phyloP scores from a whole-genome alignment of 2,797 vertebrate genomes.

The Macrochelys suwanniensis region DNA sequence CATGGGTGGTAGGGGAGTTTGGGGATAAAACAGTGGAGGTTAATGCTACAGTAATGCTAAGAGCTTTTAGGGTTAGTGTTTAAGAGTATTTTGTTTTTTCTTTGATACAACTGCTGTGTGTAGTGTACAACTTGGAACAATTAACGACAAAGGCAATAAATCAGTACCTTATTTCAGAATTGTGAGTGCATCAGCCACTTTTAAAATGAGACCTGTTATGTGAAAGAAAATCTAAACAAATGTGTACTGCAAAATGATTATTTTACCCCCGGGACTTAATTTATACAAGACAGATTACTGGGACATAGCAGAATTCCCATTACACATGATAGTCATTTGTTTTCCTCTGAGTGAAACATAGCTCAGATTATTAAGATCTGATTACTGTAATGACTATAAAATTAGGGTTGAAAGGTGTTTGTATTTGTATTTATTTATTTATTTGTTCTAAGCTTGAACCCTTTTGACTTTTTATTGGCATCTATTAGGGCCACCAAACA shows the following conservation, averaged over 20 bases:
- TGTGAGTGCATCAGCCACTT: slow-evolving; percentile 68
- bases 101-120: slow-evolving; percentile 54
- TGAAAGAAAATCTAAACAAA: slow-evolving; percentile 79
- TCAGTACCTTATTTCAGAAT: slow-evolving; percentile 71
- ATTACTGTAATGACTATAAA: slow-evolving; percentile 56
- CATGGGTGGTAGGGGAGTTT: background rate
- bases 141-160: slow-evolving; percentile 70
- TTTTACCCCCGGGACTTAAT: slow-evolving; percentile 69
- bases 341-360: slow-evolving; percentile 70
- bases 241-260: slow-evolving; percentile 69
- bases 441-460: background rate
- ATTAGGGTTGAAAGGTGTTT: slow-evolving; percentile 36
- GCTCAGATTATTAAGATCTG: slow-evolving; percentile 71
- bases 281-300: slow-evolving; percentile 75
- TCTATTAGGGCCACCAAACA: fast-evolving
- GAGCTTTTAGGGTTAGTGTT: slow-evolving; percentile 11
- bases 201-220: slow-evolving; percentile 60
- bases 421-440: background rate
- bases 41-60: background rate
- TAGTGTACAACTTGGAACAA: slow-evolving; percentile 59
- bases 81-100: background rate
- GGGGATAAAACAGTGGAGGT: slow-evolving; percentile 22
- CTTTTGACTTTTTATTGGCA: slow-evolving; percentile 2
- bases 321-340: slow-evolving; percentile 76
- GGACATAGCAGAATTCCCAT: slow-evolving; percentile 64